Percentiles rank a stretch among this genome's conserved stretches.
These are phyloP conservation scores for Struthidea cinerea DNA, from an alignment of 2,113 vertebrate species.

Conservation along the genomic window DNA sequence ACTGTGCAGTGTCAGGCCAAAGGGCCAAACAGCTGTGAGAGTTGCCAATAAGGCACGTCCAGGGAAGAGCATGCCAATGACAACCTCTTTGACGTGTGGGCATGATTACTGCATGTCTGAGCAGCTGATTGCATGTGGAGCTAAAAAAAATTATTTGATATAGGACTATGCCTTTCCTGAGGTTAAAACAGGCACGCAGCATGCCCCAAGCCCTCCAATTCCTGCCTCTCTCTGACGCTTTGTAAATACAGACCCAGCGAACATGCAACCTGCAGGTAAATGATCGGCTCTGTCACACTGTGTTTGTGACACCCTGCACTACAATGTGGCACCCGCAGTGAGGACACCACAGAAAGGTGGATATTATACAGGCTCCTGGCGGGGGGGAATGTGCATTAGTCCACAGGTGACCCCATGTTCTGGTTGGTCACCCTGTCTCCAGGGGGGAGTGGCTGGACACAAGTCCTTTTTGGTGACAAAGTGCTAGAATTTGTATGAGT, in stretches of 20 bases:
- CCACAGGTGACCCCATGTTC: neutral
- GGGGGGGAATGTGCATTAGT: neutral
- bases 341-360: neutral
- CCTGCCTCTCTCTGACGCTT: neutral
- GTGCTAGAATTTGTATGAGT: neutral
- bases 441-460: neutral
- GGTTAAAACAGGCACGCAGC: neutral
- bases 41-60: neutral
- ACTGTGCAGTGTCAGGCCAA: neutral
- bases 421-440: fast-evolving
- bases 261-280: neutral
- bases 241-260: neutral
- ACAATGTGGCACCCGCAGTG: neutral
- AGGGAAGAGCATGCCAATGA: neutral
- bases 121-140: neutral
- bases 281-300: neutral
- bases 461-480: neutral
- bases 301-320: neutral
- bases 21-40: neutral
- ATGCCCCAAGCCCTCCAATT: no score
- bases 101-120: neutral
- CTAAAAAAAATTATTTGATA: neutral
- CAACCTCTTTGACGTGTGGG: neutral
- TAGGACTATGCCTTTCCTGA: neutral
- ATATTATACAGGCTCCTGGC: neutral